Conservation (phyloP, 1,140 invertebrate species). For the Drosophila orosa region DNA sequence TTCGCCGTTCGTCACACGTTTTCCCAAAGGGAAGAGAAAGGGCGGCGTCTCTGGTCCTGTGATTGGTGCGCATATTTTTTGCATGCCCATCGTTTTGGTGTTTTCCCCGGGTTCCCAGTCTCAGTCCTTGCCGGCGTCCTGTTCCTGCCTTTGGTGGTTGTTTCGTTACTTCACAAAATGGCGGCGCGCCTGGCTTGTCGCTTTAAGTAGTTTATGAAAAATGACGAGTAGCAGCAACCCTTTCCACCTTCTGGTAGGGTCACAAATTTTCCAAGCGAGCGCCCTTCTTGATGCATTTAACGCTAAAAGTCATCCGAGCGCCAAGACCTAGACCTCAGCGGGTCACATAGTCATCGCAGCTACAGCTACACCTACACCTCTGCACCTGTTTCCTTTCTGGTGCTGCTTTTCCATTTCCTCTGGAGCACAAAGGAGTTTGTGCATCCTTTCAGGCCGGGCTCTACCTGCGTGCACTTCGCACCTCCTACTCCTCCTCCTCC, state of each 20-base stretch:
- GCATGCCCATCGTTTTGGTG: slow-evolving; percentile 66
- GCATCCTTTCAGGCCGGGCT: slow-evolving; percentile 34
- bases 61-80: slow-evolving; percentile 75
- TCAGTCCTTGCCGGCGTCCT: slow-evolving; percentile 9
- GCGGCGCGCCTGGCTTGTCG: slow-evolving; percentile 37
- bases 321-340: slow-evolving; percentile 32
- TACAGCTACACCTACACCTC: slow-evolving; percentile 9
- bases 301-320: slow-evolving; percentile 38
- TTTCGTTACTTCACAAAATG: slow-evolving; percentile 58
- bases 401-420: slow-evolving; percentile 28
- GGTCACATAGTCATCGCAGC: slow-evolving; percentile 16
- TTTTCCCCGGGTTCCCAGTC: slow-evolving; percentile 28
- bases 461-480: slow-evolving; percentile 30
- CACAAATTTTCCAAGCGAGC: slow-evolving; percentile 71
- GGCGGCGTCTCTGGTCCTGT: slow-evolving; percentile 39
- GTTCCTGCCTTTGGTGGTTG: slow-evolving; percentile 34
- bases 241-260: slow-evolving; percentile 32
- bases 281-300: slow-evolving; percentile 40
- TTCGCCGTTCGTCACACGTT: slow-evolving; percentile 38
- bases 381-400: slow-evolving; percentile 10
- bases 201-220: slow-evolving; percentile 55
- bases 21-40: slow-evolving; percentile 2
- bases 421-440: slow-evolving; percentile 16
- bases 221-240: slow-evolving; percentile 54
- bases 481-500: background rate